phyloP scores from a whole-genome alignment of 2,797 vertebrate species.

The Acropternis orthonyx region DNA sequence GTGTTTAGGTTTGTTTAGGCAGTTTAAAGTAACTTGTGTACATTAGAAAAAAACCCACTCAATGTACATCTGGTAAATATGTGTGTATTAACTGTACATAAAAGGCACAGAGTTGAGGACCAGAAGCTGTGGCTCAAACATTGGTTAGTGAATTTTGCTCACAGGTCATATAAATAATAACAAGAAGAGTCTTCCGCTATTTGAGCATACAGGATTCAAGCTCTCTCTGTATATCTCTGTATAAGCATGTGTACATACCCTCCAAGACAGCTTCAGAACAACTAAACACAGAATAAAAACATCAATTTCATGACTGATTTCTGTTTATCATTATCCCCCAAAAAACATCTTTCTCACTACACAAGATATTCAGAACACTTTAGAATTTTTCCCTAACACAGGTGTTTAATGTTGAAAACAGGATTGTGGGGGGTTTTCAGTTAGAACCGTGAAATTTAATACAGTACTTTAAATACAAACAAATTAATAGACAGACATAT shows the following conservation, averaged over 20 bases:
- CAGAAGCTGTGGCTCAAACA: not conserved
- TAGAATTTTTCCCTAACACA: not conserved
- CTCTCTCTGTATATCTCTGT: not conserved
- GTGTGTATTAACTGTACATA: not conserved
- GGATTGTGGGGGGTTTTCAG: not conserved
- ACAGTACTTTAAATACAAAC: not conserved
- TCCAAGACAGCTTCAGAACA: not conserved
- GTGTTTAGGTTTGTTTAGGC: not conserved
- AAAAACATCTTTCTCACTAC: not conserved
- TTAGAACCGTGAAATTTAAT: not conserved
- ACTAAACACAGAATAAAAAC: not conserved
- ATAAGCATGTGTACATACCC: accelerated
- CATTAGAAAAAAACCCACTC: not conserved
- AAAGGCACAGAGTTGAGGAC: not conserved
- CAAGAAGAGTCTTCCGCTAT: not conserved
- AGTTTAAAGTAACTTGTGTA: not conserved
- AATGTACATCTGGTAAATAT: not conserved
- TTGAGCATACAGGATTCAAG: not conserved
- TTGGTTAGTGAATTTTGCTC: not conserved
- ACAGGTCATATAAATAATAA: not conserved
- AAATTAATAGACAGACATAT: not conserved
- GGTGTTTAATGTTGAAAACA: not conserved
- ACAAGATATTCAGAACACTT: not conserved
- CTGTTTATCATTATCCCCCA: not conserved
- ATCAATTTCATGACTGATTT: not conserved